These are phyloP conservation scores for Vanessa cardui DNA, from an alignment of 2,888 invertebrate genomes.

Conservation along the genomic window DNA sequence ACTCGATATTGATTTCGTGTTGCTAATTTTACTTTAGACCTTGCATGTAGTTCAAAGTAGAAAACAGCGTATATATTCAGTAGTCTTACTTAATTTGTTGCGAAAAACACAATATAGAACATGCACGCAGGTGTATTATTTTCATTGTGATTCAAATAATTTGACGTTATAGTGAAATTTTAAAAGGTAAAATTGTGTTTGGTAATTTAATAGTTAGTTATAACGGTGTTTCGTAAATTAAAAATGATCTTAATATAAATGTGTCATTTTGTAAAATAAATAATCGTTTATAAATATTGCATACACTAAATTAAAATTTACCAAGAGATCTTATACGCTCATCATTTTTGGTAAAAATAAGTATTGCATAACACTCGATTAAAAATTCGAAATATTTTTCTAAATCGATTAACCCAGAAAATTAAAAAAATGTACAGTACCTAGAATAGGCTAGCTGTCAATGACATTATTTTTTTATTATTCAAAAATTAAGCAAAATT, in stretches of 20 bases:
- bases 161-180: neutral
- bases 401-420: constrained; percentile 16
- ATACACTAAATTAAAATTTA: constrained; percentile 51
- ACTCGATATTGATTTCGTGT: constrained; percentile 35
- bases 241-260: neutral
- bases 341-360: constrained; percentile 43
- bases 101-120: neutral
- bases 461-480: too few species aligned
- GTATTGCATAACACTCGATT: constrained; percentile 33
- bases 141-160: neutral
- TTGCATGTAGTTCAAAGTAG: constrained; percentile 29
- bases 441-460: too few species aligned
- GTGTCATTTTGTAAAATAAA: neutral
- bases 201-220: too few species aligned
- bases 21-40: constrained; percentile 34
- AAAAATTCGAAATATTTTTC: constrained; percentile 28
- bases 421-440: too few species aligned
- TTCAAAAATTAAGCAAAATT: too few species aligned
- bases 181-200: constrained; percentile 23
- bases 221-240: too few species aligned
- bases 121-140: neutral
- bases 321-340: constrained; percentile 53
- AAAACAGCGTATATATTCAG: constrained; percentile 16
- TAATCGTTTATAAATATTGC: constrained; percentile 42
- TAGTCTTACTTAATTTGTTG: constrained; percentile 10